phyloP scores from a whole-genome alignment of 64 coral and sea anemone species.

The Dendrophyllia cribrosa region DNA sequence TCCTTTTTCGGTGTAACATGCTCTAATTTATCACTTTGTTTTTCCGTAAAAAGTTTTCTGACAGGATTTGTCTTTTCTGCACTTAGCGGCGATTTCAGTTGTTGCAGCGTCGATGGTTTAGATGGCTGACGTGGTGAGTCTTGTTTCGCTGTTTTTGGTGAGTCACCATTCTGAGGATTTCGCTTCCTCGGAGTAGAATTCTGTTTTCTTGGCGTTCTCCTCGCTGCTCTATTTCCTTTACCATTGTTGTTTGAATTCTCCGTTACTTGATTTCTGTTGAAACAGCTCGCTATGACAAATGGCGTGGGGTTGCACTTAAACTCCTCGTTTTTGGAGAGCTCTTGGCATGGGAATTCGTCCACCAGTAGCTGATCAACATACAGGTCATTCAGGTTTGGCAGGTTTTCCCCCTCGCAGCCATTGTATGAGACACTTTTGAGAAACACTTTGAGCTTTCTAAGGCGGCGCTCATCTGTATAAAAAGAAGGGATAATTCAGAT shows the following conservation, averaged over 20 bases:
- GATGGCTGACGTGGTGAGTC: neutral
- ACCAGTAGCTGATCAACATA: conserved; percentile 77
- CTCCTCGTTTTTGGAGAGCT: conserved; percentile 43
- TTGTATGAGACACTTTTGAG: conserved; percentile 94
- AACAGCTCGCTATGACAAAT: conserved; percentile 91
- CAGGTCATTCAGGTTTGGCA: conserved; percentile 86
- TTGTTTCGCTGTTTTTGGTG: neutral
- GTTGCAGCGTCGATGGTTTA: neutral
- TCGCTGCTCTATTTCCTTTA: neutral
- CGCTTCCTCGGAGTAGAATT: neutral
- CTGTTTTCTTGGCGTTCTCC: neutral
- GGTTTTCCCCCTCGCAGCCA: conserved; percentile 76
- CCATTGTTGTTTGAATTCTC: neutral
- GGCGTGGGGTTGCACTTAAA: conserved; percentile 93
- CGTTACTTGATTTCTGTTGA: conserved; percentile 78
- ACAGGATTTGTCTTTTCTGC: neutral
- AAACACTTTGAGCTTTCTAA: conserved; percentile 91
- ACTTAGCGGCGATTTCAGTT: neutral
- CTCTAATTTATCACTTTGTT: neutral
- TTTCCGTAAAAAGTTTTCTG: neutral
- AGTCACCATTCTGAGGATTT: neutral
- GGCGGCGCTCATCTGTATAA: conserved; percentile 77
- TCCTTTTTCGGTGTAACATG: neutral
- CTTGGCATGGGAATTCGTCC: conserved; percentile 83
- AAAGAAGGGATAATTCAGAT: neutral